Evolutionary conservation across 1,140 invertebrate species (phyloP).

Genomic region (Oppia nitens): DNA sequence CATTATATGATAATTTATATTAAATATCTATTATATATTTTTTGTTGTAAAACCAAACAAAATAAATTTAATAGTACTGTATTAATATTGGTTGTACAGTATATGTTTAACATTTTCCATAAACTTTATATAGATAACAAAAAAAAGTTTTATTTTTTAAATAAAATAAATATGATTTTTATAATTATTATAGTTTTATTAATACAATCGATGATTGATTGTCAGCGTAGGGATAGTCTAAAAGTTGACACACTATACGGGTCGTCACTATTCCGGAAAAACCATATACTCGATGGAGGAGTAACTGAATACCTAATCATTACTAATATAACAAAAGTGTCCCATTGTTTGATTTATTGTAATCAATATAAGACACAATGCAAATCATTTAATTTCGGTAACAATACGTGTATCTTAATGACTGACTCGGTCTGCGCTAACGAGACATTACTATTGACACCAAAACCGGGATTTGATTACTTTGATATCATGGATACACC

Average conservation of each 20-base stretch:
- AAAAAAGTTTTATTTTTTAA: too few relatives aligned
- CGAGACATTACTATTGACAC: slow-evolving; percentile 3
- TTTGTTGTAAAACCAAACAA: too few relatives aligned
- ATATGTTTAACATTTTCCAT: too few relatives aligned
- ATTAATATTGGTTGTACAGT: too few relatives aligned
- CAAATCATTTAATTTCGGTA: slow-evolving; percentile 6
- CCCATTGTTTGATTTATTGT: not conserved
- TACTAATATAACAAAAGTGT: not conserved
- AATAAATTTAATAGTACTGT: too few relatives aligned
- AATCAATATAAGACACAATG: not conserved
- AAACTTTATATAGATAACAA: too few relatives aligned
- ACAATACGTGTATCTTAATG: slow-evolving; percentile 2
- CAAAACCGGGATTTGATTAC: not conserved
- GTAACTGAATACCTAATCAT: not conserved
- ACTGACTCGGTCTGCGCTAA: slow-evolving; percentile 3
- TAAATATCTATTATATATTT: too few relatives aligned
- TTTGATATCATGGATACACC: slow-evolving; percentile 8
- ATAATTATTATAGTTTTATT: too few relatives aligned
- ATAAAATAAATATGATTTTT: too few relatives aligned
- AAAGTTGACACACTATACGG: not conserved
- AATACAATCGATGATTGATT: too few relatives aligned
- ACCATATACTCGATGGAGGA: not conserved
- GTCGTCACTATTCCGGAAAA: slow-evolving; percentile 1
- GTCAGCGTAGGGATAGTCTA: not conserved
- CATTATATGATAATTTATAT: too few relatives aligned